Evolutionary conservation across 1,140 invertebrate genomes (phyloP).

Genomic region (Aphis gossypii): DNA sequence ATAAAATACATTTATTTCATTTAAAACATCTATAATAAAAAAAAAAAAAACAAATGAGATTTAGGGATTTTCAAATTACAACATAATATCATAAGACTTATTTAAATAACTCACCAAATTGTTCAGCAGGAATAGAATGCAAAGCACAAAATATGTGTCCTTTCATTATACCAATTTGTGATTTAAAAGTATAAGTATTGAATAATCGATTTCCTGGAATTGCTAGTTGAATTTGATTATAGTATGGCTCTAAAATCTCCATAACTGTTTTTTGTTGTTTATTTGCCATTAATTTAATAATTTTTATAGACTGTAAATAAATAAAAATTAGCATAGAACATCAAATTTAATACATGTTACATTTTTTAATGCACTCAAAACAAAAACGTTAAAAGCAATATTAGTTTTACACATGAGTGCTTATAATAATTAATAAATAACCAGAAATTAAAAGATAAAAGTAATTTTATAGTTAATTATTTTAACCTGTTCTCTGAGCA

Average conservation of each 20-base stretch:
- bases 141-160: slow-evolving; percentile 43
- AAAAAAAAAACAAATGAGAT: not conserved
- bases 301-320: slow-evolving; percentile 32
- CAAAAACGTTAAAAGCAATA: not conserved
- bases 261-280: not conserved
- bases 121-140: not conserved
- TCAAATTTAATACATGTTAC: not conserved
- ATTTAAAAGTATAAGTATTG: slow-evolving; percentile 37
- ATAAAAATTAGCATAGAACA: not conserved
- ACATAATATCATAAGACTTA: not conserved
- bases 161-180: slow-evolving; percentile 47
- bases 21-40: slow-evolving; percentile 8
- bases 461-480: not conserved
- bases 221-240: not conserved
- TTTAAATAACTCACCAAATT: slow-evolving; percentile 24
- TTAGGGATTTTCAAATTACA: not conserved
- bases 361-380: not conserved
- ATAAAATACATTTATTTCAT: slow-evolving; percentile 16
- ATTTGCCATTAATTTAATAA: not conserved
- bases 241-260: not conserved
- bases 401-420: not conserved
- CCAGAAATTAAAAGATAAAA: not conserved
- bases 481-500: slow-evolving; percentile 30
- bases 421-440: not conserved
- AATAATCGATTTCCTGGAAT: slow-evolving; percentile 42